Conservation (phyloP, 2,888 invertebrate genomes). For the Spisula solida region DNA sequence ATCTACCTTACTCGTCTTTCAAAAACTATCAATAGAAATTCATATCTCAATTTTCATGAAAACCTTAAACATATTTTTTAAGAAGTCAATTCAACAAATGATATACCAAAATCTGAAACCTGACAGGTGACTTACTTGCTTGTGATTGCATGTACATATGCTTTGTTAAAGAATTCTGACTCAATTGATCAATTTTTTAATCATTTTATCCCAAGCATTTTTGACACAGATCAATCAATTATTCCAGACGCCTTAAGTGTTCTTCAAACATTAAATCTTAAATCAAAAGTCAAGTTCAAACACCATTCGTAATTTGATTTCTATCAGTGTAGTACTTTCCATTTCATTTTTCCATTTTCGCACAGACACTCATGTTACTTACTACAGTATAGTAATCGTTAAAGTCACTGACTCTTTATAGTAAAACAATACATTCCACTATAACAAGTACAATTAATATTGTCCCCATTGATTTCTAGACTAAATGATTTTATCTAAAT, state of each 20-base stretch:
- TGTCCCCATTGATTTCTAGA: not conserved
- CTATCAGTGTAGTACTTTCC: no score
- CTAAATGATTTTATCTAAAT: not conserved
- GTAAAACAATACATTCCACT: no score
- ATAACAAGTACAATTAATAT: not conserved
- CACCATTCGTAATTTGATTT: no score
- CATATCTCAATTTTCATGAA: not conserved
- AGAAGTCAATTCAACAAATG: not conserved
- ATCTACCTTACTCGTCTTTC: not conserved
- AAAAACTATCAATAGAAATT: constrained; percentile 14
- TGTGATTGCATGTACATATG: not conserved
- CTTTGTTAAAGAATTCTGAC: not conserved
- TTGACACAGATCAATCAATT: not conserved
- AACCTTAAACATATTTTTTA: not conserved
- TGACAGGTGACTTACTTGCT: not conserved
- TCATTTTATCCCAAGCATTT: not conserved
- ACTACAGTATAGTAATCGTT: no score
- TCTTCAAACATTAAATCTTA: not conserved
- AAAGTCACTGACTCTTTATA: no score
- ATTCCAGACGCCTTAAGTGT: not conserved
- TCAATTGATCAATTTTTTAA: not conserved
- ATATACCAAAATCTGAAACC: no score
- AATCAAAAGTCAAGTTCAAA: not conserved
- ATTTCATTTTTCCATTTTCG: no score
- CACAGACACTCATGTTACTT: no score